Base-by-base conservation (phyloP, 2,888 invertebrate genomes). In the Reticulitermes lucifugus region DNA sequence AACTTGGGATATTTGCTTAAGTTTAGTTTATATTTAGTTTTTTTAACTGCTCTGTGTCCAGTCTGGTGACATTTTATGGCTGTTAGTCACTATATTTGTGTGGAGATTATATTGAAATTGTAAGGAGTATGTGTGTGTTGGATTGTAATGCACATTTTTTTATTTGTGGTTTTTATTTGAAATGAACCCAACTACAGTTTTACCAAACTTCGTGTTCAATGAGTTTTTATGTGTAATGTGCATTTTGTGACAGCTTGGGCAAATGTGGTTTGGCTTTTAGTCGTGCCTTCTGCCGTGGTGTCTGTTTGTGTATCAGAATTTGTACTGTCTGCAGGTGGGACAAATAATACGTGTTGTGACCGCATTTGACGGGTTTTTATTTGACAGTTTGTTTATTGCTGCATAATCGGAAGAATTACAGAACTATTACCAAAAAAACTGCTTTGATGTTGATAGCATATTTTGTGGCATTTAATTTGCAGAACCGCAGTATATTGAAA, bases 261-360 rank as follows among this genome's bases (percentile, higher is more conserved):
- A 18, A 73, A 73, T 41, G 6, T 21, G 29, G 73, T 21, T 73
- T 41, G 18, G 73, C 29, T 41, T 73, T 14, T 29, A 35, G 77
- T 77, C 77, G 79, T 70, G 81, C 81, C 81, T 81, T 65, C 81
- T 81, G 81, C 81, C 81, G 81, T 81, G 81, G 81, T 81, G 81
- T 81, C 81, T 79, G 51, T 79, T 70, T 79, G 41, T 79, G 55
- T 55, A 43, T 77, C n/a, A 77, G 65, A 65, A 65, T 25, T 14
- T 21, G 9, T n/a, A 25, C 25, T 25, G 25, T 65, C 65, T 25
- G n/a, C 79, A 79, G 55, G 55, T 79, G 51, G 79, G 79, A 21
- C 55, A 79, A 51, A 55, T 25, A 79, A 25, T 55, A 25, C n/a
- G 55, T 55, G 55, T 55, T 55, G 55, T 55, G 65, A 25, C 65